Percentiles rank a stretch among this genome's conserved stretches.
Evolutionary conservation across 2,888 invertebrate genomes (phyloP).

Genomic region (Griposia aprilina): DNA sequence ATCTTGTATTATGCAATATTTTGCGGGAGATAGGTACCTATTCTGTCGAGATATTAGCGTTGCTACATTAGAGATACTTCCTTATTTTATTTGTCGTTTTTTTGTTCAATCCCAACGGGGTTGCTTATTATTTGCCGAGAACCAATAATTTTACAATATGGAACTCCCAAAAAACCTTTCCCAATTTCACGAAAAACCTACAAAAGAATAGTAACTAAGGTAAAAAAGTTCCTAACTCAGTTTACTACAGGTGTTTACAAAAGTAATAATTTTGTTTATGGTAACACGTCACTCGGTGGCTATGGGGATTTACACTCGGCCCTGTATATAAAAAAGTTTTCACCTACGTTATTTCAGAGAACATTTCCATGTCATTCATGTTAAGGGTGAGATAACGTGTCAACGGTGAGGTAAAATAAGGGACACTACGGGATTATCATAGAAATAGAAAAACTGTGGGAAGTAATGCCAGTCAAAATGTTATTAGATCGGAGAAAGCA

Average conservation of each 20-base stretch:
- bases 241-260: constrained; percentile 49
- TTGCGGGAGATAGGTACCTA: too few relatives aligned
- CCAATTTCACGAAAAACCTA: constrained; percentile 23
- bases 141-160: constrained; percentile 7
- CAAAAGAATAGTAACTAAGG: constrained; percentile 37
- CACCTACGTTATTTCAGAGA: constrained; percentile 15
- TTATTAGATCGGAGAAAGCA: neutral
- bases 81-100: neutral
- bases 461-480: neutral
- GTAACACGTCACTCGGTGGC: constrained; percentile 47
- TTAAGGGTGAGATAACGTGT: constrained; percentile 28
- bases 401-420: constrained; percentile 6
- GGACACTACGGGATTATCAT: constrained; percentile 12
- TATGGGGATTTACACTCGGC: constrained; percentile 46
- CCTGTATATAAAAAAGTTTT: constrained; percentile 39
- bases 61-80: neutral
- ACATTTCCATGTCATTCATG: constrained; percentile 37
- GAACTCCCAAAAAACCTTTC: neutral
- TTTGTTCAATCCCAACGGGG: neutral
- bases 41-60: neutral
- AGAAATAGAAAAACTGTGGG: neutral
- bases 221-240: constrained; percentile 56
- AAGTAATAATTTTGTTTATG: constrained; percentile 62
- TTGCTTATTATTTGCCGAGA: neutral
- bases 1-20: too few relatives aligned